These are phyloP conservation scores for Girardinichthys multiradiatus DNA, from an alignment of 2,113 vertebrate species.

Conservation along the genomic window DNA sequence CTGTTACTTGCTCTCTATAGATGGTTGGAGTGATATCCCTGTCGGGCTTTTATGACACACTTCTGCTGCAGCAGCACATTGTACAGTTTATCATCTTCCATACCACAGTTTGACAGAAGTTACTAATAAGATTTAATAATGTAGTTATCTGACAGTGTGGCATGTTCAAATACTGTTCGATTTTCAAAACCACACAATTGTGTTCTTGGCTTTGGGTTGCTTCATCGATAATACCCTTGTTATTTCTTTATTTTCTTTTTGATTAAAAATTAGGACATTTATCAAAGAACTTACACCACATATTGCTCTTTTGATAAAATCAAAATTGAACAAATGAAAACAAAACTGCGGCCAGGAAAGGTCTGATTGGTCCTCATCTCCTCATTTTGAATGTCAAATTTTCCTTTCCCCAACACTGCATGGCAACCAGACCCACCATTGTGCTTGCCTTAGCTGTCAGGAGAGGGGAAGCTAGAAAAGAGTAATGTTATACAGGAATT, in stretches of 20 bases:
- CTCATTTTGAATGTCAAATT: not conserved
- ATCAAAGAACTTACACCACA: too few species aligned
- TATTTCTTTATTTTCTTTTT: not conserved
- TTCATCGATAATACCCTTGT: not conserved
- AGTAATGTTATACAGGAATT: not conserved
- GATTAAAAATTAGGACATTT: not conserved
- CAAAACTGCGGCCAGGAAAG: not conserved
- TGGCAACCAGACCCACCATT: not conserved
- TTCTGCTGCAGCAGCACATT: not conserved
- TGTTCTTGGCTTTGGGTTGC: not conserved
- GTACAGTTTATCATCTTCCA: not conserved
- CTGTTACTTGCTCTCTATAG: not conserved
- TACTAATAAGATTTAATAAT: not conserved
- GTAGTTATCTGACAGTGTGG: not conserved
- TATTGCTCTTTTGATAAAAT: too few species aligned
- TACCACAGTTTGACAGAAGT: not conserved
- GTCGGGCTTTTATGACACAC: not conserved
- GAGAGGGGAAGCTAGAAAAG: not conserved
- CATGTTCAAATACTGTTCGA: not conserved
- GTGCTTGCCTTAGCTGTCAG: not conserved
- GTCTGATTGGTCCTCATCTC: not conserved
- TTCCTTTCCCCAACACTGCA: not conserved
- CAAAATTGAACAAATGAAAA: not conserved
- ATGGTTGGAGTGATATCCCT: not conserved
- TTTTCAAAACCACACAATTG: not conserved